These are phyloP conservation scores for Hydrotaea cyrtoneurina DNA, from an alignment of 2,888 invertebrate genomes.

Conservation along the genomic window DNA sequence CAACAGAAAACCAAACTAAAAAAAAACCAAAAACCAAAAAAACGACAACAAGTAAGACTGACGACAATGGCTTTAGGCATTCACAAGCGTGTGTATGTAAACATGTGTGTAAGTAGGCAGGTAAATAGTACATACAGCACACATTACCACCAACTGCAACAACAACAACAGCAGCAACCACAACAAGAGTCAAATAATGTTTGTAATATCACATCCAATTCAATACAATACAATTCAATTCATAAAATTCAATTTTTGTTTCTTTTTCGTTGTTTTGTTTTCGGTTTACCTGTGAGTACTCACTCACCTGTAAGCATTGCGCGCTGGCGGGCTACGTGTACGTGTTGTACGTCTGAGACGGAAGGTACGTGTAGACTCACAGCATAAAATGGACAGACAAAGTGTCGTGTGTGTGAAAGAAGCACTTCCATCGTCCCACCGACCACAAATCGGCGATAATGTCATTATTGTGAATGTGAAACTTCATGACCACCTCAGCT, in stretches of 20 bases:
- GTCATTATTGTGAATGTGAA: background rate
- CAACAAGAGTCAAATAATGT: background rate
- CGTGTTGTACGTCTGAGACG: background rate
- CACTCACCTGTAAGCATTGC: background rate
- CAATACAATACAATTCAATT: slow-evolving; percentile 47
- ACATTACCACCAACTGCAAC: background rate
- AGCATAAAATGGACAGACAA: background rate
- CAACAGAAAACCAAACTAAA: background rate
- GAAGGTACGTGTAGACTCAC: background rate
- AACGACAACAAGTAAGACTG: no score
- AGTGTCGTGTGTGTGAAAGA: background rate
- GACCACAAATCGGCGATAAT: background rate
- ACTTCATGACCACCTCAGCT: background rate
- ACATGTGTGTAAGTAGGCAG: no score
- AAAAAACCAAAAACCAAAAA: background rate
- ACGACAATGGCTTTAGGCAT: no score
- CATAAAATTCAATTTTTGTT: slow-evolving; percentile 50
- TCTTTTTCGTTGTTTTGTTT: background rate
- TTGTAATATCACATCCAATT: slow-evolving; percentile 22
- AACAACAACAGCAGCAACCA: background rate
- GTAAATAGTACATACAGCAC: background rate
- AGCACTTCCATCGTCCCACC: background rate
- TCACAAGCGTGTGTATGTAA: no score
- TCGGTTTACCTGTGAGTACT: background rate
- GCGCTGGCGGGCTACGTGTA: background rate